Conservation (phyloP, 2,113 vertebrate genomes). For the Bos indicus region DNA sequence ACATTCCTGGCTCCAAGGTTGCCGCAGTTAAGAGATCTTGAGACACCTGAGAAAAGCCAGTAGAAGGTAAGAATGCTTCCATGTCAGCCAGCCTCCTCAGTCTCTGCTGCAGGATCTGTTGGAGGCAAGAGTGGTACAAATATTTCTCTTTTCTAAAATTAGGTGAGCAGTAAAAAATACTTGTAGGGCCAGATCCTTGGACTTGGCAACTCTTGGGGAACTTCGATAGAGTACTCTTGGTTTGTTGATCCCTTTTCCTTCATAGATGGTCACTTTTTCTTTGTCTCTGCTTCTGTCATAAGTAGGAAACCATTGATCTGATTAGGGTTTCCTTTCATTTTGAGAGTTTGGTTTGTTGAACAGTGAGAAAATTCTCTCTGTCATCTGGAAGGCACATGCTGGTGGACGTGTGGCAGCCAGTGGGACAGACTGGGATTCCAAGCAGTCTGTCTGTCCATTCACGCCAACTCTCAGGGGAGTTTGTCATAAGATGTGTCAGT, state of each 20-base stretch:
- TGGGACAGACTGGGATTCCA: not conserved
- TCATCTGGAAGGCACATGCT: not conserved
- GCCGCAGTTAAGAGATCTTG: not conserved
- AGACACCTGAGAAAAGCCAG: not conserved
- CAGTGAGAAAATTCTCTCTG: not conserved
- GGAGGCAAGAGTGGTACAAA: not conserved
- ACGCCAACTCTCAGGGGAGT: not conserved
- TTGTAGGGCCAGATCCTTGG: not conserved
- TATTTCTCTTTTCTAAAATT: not conserved
- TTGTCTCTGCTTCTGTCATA: not conserved
- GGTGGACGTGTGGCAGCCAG: not conserved
- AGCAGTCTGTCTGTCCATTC: not conserved
- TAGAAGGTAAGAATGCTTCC: not conserved
- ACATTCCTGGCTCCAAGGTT: not conserved
- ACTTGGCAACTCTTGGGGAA: not conserved
- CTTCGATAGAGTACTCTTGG: not conserved
- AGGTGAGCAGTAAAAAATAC: not conserved
- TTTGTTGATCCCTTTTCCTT: not conserved
- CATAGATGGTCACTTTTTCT: not conserved
- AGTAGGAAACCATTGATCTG: not conserved
- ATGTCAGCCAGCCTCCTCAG: not conserved
- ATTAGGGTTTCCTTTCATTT: not conserved
- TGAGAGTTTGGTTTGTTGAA: not conserved
- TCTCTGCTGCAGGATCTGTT: not conserved
- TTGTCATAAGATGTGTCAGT: not conserved